These are phyloP conservation scores for Drosophila pseudoobscura DNA, from an alignment of 1,140 invertebrate species.

Conservation along the genomic window DNA sequence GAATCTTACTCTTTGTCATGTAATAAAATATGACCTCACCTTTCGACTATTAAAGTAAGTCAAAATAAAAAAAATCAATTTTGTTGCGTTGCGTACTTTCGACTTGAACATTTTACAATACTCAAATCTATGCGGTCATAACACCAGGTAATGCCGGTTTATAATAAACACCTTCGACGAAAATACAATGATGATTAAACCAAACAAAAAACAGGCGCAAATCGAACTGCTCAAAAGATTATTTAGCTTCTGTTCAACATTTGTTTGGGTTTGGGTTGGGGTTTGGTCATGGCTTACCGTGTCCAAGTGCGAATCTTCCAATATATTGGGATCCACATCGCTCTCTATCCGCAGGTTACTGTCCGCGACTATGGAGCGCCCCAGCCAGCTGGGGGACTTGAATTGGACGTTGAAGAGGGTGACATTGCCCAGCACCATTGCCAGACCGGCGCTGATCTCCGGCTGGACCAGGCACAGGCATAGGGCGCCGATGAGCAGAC, in stretches of 20 bases:
- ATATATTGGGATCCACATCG: conserved; percentile 66
- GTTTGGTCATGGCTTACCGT: conserved; percentile 47
- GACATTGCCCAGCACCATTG: conserved; percentile 53
- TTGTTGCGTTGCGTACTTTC: too few species aligned
- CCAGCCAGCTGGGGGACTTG: conserved; percentile 39
- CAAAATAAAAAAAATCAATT: too few species aligned
- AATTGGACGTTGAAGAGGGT: conserved; percentile 69
- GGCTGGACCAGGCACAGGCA: conserved; percentile 34
- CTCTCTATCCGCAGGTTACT: conserved; percentile 39
- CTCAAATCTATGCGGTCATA: too few species aligned
- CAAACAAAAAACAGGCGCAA: too few species aligned
- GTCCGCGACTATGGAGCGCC: conserved; percentile 19
- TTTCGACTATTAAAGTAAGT: too few species aligned
- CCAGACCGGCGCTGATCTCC: conserved; percentile 31
- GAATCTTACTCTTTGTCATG: too few species aligned
- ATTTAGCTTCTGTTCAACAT: not conserved
- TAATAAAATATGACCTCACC: too few species aligned
- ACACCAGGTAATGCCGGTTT: too few species aligned
- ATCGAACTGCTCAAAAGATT: too few species aligned
- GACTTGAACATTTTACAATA: too few species aligned
- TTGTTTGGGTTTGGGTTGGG: not conserved
- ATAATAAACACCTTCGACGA: too few species aligned
- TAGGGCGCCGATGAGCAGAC: conserved; percentile 28
- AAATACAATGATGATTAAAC: too few species aligned
- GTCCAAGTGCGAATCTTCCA: conserved; percentile 65